These are phyloP conservation scores for Reinhardtius hippoglossoides DNA, from an alignment of 2,113 vertebrate species.

Conservation along the genomic window DNA sequence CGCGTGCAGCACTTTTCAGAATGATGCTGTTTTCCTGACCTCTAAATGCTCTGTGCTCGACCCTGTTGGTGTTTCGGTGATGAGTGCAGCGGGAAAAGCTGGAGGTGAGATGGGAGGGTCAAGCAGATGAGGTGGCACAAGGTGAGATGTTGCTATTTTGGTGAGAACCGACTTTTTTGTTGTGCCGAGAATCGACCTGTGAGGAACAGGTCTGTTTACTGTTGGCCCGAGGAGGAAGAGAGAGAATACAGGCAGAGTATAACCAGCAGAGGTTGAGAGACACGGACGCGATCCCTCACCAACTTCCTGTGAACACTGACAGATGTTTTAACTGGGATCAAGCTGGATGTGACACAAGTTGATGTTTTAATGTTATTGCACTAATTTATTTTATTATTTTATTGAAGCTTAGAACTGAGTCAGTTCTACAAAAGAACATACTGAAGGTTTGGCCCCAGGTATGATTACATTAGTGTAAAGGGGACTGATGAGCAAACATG, in stretches of 20 bases:
- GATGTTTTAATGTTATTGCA: not conserved
- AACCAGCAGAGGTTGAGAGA: not conserved
- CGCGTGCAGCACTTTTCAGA: not conserved
- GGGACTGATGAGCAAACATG: no score
- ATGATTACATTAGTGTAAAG: no score
- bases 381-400: not conserved
- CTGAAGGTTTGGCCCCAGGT: no score
- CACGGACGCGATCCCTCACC: slow-evolving; percentile 4
- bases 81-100: not conserved
- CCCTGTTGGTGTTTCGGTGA: not conserved
- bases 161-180: slow-evolving; percentile 22
- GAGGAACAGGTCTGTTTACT: slow-evolving; percentile 6
- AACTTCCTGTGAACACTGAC: slow-evolving; percentile 16
- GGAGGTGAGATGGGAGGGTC: slow-evolving; percentile 16
- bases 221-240: not conserved
- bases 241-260: not conserved
- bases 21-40: slow-evolving; percentile 22
- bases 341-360: not conserved
- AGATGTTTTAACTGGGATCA: not conserved
- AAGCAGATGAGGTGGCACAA: slow-evolving; percentile 23
- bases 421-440: no score
- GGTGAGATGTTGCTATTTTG: slow-evolving; percentile 46
- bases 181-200: slow-evolving; percentile 38
- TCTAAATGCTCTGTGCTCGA: slow-evolving; percentile 22
- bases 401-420: no score